These are phyloP conservation scores for Ophioninae sp. DNA, from an alignment of 2,888 invertebrate genomes.

Conservation along the genomic window DNA sequence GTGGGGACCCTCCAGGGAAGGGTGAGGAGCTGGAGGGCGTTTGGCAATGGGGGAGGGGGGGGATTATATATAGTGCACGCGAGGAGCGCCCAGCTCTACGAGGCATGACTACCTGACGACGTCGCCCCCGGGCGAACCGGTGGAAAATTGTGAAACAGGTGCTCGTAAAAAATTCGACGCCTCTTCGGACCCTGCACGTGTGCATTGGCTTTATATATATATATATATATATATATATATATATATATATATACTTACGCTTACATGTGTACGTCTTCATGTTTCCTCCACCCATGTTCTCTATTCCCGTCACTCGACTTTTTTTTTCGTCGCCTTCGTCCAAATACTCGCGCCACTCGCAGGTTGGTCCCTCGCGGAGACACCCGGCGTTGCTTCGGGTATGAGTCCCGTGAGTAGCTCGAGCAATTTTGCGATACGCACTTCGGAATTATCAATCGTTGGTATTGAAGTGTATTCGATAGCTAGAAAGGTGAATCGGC, in stretches of 20 bases:
- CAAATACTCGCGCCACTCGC: conserved; percentile 38
- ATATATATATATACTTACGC: background rate
- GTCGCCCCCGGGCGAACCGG: conserved; percentile 69
- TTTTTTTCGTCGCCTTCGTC: conserved; percentile 31
- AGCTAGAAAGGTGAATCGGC: background rate
- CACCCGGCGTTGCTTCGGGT: background rate
- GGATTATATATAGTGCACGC: conserved; percentile 61
- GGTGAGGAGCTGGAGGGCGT: background rate
- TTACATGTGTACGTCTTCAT: background rate
- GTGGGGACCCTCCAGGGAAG: conserved; percentile 19
- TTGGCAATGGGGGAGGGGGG: too few relatives aligned
- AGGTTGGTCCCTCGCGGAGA: conserved; percentile 9
- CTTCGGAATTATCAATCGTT: conserved; percentile 6
- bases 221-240: background rate
- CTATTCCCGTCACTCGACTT: conserved; percentile 35
- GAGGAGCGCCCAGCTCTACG: conserved; percentile 68
- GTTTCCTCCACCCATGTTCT: conserved; percentile 36
- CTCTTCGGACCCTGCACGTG: conserved; percentile 40
- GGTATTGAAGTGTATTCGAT: background rate
- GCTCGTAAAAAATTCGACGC: conserved; percentile 68
- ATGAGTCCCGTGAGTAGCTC: background rate
- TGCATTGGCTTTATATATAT: background rate
- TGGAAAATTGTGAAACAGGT: conserved; percentile 77
- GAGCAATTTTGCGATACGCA: background rate
- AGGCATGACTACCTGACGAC: conserved; percentile 77